Conservation (phyloP, 2,797 vertebrate species). For the Anguilla megastoma region DNA sequence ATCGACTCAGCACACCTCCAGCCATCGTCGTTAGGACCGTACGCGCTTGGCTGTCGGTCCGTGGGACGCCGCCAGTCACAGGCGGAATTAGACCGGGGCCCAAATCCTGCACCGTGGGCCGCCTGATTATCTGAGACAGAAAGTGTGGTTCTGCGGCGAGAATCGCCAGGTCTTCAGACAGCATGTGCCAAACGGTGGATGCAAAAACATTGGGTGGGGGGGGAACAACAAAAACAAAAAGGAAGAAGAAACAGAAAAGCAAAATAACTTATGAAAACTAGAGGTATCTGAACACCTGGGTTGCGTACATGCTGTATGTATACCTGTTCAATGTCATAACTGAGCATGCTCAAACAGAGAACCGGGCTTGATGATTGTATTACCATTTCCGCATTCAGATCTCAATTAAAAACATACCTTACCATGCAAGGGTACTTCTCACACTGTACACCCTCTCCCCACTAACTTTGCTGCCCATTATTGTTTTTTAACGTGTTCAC, state of each 20-base stretch:
- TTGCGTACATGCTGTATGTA: background rate
- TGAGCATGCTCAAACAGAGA: background rate
- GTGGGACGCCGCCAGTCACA: constrained; percentile 1
- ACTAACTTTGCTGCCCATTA: background rate
- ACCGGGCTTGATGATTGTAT: background rate
- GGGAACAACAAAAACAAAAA: background rate
- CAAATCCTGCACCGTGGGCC: background rate
- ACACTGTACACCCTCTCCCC: background rate
- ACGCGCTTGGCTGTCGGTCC: background rate
- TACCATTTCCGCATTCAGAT: background rate
- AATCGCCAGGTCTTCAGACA: background rate
- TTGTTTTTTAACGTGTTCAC: no score
- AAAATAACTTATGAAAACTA: background rate
- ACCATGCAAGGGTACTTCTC: no score
- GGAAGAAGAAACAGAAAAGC: background rate
- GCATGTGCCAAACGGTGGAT: background rate
- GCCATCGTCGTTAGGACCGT: background rate
- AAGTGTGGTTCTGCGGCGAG: background rate
- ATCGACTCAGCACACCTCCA: background rate
- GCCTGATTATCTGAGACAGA: background rate
- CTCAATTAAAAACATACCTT: background rate
- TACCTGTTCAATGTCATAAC: background rate
- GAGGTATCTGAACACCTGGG: background rate
- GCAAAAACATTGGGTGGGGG: no score
- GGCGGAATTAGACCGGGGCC: background rate